Base-by-base conservation (phyloP, 2,797 vertebrate genomes). In the Antrozous pallidus region DNA sequence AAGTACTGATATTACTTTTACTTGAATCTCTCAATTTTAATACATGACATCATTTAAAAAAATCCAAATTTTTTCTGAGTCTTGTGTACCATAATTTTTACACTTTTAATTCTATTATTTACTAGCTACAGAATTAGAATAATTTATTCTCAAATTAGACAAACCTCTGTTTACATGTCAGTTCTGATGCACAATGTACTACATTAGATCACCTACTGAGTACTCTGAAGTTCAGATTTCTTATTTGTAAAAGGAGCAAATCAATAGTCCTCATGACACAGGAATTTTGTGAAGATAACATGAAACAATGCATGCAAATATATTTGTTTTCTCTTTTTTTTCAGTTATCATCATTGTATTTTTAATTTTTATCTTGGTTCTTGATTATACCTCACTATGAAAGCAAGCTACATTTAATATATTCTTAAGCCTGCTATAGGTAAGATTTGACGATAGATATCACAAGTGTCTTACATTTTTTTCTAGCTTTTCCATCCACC, bases 1-100 rank as follows among this genome's bases (percentile, higher is more conserved):
- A 96, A 94, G 45, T 89, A 94, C 84, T 93, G 89, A 92, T 94
- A 82, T 88, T 96, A 70, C 67, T 95, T 94, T 93, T 95, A 78
- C 11, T 89, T 54, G 86, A 90, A 90, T 95, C 77, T 96, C 90
- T 96, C 96, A 58, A 82, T 94, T 97, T 90, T 90, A 93, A 86
- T 86, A 71, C 58, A 79, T 24, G 24, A 75, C 5, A 51, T 69
- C 82, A 31, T 69, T 91, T 74, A 0, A 1, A 80, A 82, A 88
- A 79, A 28, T 31, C 13, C 18, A 56, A 56, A 90, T 93, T 92
- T 70, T 8, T 54, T 71, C 20, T 83, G 24, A 6, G 8, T 40
- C 13, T 51, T 88, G 18, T 49, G 31, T 90, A 13, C 4, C 45
- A 0, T 47, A 82, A 40, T 49, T 90, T 95, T 95, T 87, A 65